These are phyloP conservation scores for Pitangus sulphuratus DNA, from an alignment of 2,797 vertebrate species.

Conservation along the genomic window DNA sequence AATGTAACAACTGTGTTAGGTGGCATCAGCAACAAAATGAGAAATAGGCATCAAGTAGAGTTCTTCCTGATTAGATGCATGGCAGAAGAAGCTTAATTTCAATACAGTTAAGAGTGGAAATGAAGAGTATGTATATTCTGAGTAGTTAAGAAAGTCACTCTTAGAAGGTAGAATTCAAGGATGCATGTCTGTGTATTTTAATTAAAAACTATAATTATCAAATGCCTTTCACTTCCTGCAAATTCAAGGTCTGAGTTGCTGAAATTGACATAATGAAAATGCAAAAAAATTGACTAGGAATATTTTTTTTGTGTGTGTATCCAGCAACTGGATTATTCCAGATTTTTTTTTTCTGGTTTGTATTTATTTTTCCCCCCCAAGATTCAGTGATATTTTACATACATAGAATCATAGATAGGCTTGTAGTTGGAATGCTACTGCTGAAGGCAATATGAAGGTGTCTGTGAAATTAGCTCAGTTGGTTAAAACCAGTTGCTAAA, in stretches of 20 bases:
- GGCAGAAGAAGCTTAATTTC: not conserved
- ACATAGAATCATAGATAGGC: not conserved
- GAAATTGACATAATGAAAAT: not conserved
- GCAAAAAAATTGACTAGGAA: not conserved
- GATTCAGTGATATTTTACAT: not conserved
- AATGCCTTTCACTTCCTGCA: not conserved
- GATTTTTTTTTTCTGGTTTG: not conserved
- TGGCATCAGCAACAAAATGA: not conserved
- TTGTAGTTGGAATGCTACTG: not conserved
- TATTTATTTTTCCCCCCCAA: fast-evolving
- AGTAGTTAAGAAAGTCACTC: not conserved
- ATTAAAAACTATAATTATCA: slow-evolving; percentile 1
- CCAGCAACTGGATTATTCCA: not conserved
- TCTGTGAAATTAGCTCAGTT: not conserved
- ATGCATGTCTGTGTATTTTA: slow-evolving; percentile 6
- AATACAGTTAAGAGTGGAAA: not conserved
- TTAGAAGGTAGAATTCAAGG: not conserved
- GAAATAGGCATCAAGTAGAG: not conserved
- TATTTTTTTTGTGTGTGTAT: slow-evolving; percentile 1
- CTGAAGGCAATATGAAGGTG: not conserved
- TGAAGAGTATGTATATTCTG: not conserved
- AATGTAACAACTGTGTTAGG: not conserved
- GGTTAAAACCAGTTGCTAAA: not conserved
- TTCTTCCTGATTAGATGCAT: not conserved
- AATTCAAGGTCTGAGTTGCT: not conserved